Base-by-base conservation (phyloP, 2,113 vertebrate genomes). In the Stictonetta naevosa region DNA sequence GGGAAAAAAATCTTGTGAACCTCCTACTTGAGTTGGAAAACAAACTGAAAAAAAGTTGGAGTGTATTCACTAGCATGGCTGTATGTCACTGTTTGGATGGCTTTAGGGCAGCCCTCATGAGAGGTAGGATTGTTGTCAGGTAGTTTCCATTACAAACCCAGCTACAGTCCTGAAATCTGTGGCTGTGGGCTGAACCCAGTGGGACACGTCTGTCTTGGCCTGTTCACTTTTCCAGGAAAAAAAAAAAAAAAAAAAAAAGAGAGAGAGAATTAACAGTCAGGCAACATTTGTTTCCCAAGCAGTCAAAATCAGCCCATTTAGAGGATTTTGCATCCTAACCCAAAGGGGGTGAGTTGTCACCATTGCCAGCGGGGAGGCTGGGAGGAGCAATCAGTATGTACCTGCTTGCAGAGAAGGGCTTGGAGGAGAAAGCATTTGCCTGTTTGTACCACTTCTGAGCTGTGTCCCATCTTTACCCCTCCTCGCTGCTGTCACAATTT, bases 351-450 rank as follows among this genome's bases (percentile, higher is more conserved):
- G 20, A 53, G 33, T 29, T 76, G 59, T 40, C 63, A 50, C 7
- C 29, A 25, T 31, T 8, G 10, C 20, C 38, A 6, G 16, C 22
- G 28, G 34, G 38, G 67, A 63, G 29, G 52, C 63, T 40, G 36
- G 4, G 23, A 9, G 29, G 12, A 42, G 34, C 48, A 38, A 29
- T 58, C 0, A 2, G 15, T 33, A 26, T 1, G 1, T 44, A 14
- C 26, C 23, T 28, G 23, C 69, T 67, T 53, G 60, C 75, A 56
- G 56, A 58, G 31, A 4, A 74, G 44, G 10, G 31, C 4, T n/a
- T 17, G 2, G 7, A 75, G 62, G 66, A 50, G 38, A 60, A 66
- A 8, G n/a, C 3, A 6, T 58, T 77, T 55, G 69, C 23, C 38
- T 60, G 3, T 50, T 33, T n/a, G 53, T 55, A 40, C 11, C 42